Percentiles rank a stretch among this genome's conserved stretches.
These are phyloP conservation scores for Noctua pronuba DNA, from an alignment of 2,888 invertebrate species.

Conservation along the genomic window DNA sequence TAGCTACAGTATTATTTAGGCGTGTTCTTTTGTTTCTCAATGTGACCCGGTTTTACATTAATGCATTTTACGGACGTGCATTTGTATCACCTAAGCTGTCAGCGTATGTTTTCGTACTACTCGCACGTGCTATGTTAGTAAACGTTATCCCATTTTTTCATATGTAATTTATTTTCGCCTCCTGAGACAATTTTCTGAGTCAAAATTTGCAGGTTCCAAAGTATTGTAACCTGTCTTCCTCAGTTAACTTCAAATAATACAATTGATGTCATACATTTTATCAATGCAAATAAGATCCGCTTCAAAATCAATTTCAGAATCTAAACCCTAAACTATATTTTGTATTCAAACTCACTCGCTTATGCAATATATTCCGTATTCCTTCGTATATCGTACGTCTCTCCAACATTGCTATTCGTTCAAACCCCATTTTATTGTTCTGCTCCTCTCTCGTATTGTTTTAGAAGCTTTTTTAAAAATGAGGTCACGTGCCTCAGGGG, in stretches of 20 bases:
- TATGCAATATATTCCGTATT: constrained; percentile 39
- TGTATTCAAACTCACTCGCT: constrained; percentile 41
- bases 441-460: constrained; percentile 40
- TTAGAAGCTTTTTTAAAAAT: constrained; percentile 43
- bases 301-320: constrained; percentile 39
- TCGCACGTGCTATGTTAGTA: too few relatives aligned
- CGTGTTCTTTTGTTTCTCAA: too few relatives aligned
- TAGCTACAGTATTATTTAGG: not conserved
- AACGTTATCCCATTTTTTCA: not conserved
- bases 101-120: too few relatives aligned
- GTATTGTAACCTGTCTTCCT: not conserved
- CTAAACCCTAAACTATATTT: constrained; percentile 29
- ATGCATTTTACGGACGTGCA: too few relatives aligned
- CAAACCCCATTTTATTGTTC: constrained; percentile 56
- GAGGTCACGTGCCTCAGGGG: constrained; percentile 44
- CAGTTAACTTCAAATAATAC: not conserved
- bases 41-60: too few relatives aligned
- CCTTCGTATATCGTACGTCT: constrained; percentile 32
- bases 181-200: not conserved
- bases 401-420: constrained; percentile 42
- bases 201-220: too few relatives aligned
- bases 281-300: constrained; percentile 8
- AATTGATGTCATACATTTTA: not conserved
- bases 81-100: too few relatives aligned
- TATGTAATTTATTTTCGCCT: not conserved